Evolutionary conservation across 2,797 vertebrate species (phyloP).

Genomic region (Carcharodon carcharias): DNA sequence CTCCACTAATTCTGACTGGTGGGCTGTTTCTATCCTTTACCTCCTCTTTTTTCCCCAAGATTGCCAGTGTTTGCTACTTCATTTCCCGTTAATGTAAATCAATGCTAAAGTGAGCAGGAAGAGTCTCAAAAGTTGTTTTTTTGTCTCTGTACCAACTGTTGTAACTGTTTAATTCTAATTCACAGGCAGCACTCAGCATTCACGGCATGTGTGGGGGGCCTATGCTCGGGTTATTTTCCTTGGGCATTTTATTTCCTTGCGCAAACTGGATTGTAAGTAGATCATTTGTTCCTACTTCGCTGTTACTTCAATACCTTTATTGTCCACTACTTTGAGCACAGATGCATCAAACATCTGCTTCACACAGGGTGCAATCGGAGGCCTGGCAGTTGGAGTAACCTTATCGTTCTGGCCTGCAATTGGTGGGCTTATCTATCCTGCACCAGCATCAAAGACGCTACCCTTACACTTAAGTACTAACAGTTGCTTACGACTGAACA

Average conservation of each 20-base stretch:
- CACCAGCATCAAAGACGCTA: conserved; percentile 52
- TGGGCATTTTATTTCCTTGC: conserved; percentile 74
- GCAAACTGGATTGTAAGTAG: conserved; percentile 69
- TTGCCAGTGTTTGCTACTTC: not conserved
- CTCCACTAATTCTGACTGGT: not conserved
- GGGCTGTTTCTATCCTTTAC: not conserved
- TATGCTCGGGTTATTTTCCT: conserved; percentile 69
- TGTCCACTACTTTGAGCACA: not conserved
- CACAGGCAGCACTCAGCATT: conserved; percentile 72
- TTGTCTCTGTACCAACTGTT: not conserved
- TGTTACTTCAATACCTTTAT: not conserved
- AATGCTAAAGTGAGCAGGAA: not conserved
- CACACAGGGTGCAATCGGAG: conserved; percentile 65
- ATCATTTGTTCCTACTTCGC: not conserved
- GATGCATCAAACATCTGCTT: not conserved
- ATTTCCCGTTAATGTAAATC: not conserved
- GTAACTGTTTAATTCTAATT: conserved; percentile 14
- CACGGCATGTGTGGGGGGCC: conserved; percentile 79
- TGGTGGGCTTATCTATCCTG: conserved; percentile 64
- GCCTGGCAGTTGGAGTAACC: conserved; percentile 58
- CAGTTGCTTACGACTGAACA: conserved; percentile 53
- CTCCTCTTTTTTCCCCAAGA: not conserved
- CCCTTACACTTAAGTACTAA: conserved; percentile 60
- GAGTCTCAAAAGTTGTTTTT: not conserved
- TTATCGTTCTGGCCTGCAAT: conserved; percentile 63